phyloP scores from a whole-genome alignment of 2,113 vertebrate genomes.

The Muscicapa adusta region DNA sequence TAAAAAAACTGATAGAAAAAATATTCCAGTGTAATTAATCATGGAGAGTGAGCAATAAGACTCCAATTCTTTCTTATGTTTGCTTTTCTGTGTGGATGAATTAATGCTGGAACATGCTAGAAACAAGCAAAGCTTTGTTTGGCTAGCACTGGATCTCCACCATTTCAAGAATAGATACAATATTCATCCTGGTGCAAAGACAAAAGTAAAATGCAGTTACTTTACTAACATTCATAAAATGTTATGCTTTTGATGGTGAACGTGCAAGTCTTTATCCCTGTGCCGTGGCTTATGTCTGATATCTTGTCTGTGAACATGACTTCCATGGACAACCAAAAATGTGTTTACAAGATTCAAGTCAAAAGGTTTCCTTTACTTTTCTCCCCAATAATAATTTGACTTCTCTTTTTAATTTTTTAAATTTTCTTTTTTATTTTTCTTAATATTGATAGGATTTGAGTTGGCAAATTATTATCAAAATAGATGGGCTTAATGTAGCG shows the following conservation, averaged over 20 bases:
- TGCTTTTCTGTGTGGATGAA: background rate
- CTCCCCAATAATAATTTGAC: background rate
- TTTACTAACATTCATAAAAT: background rate
- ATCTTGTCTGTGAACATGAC: background rate
- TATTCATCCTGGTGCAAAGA: background rate
- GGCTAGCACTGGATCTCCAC: background rate
- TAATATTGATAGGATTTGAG: background rate
- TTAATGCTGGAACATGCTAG: background rate
- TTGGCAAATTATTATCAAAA: background rate
- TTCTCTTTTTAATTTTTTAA: background rate
- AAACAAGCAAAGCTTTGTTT: background rate
- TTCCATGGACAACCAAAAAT: background rate
- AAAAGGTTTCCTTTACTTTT: background rate
- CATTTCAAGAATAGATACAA: background rate
- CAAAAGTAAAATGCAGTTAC: background rate
- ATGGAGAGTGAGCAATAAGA: background rate
- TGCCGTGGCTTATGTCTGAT: background rate
- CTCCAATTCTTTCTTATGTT: background rate
- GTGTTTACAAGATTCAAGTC: background rate
- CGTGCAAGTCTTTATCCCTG: background rate
- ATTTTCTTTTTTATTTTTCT: background rate
- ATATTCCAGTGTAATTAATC: background rate
- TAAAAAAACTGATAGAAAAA: background rate
- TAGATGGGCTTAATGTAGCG: background rate
- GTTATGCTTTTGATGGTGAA: background rate